Evolutionary conservation across 1,140 invertebrate genomes (phyloP), one percentile per base, ranked within the genome.

Genomic region (Bacillus rossius): DNA sequence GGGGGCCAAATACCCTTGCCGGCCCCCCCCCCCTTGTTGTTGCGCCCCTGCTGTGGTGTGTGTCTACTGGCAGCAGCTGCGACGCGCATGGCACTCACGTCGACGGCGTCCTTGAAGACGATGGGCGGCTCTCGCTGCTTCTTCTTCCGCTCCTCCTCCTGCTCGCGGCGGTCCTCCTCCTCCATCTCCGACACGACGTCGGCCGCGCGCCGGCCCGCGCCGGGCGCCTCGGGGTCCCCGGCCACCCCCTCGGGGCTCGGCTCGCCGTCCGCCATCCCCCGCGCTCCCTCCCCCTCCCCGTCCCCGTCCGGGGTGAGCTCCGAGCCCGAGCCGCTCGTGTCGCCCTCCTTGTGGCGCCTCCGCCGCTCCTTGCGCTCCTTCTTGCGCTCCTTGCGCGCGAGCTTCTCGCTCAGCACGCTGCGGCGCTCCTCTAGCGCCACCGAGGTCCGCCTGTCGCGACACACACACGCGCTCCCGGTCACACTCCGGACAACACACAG

Each of bases 51-150:
- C n/a, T n/a, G n/a, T n/a, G n/a, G n/a, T n/a, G n/a, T n/a, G n/a
- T n/a, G n/a, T n/a, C n/a, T n/a, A n/a, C n/a, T n/a, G n/a, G n/a
- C n/a, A n/a, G n/a, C n/a, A n/a, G n/a, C n/a, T n/a, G n/a, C n/a
- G n/a, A n/a, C n/a, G n/a, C n/a, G n/a, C n/a, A n/a, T n/a, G 26
- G 50, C 58, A 77, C 82, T 83, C 76, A 89, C 84, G 69, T 92
- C 84, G 14, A 85, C 64, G 40, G 81, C 73, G 67, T 90, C 86
- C 67, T 82, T 85, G 73, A 87, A 94, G 38, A 93, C 82, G 66
- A 94, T 87, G 2, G 92, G 91, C 19, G 91, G 91, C 71, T 94
- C 89, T 19, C 88, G 77, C 47, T 83, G 82, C 71, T 88, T 86
- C 61, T 82, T 81, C 69, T 87, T 85, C 65, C 91, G 87, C 56